A percentile compares a stretch with the other conserved stretches of the same genome.
phyloP scores from a whole-genome alignment of 2,113 vertebrate species.

The Equus przewalskii region DNA sequence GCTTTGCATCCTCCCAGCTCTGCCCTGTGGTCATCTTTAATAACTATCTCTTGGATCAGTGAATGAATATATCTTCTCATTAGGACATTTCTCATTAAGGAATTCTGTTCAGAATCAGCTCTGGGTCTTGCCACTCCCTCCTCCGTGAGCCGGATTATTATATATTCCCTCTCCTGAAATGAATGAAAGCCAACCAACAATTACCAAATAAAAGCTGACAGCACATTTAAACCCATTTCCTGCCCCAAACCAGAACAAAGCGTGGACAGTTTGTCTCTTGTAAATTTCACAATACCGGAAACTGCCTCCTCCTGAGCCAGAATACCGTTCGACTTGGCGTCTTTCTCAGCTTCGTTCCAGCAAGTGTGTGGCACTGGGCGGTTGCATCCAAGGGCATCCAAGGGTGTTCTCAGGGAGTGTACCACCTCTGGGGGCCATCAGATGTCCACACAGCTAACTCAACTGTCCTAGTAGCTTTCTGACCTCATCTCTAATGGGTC shows the following conservation, averaged over 20 bases:
- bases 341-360: background rate
- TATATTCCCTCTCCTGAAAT: background rate
- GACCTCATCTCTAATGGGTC: background rate
- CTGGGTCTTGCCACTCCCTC: background rate
- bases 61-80: background rate
- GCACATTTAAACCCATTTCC: slow-evolving; percentile 69
- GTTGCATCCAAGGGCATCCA: background rate
- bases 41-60: background rate
- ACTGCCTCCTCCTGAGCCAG: slow-evolving; percentile 39
- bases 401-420: background rate
- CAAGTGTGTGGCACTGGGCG: background rate
- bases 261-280: slow-evolving; percentile 63
- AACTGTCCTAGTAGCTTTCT: background rate
- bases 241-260: slow-evolving; percentile 71
- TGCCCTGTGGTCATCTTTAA: background rate
- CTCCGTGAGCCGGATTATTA: background rate
- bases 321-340: background rate
- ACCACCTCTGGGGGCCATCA: background rate
- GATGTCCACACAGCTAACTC: background rate
- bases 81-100: background rate
- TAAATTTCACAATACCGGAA: slow-evolving; percentile 63
- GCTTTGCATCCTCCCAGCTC: background rate
- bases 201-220: slow-evolving; percentile 39
- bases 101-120: background rate
- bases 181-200: slow-evolving; percentile 53